Percentiles rank a stretch among this genome's conserved stretches.
phyloP scores from a whole-genome alignment of 2,888 invertebrate species.

The Drosophila formosana region DNA sequence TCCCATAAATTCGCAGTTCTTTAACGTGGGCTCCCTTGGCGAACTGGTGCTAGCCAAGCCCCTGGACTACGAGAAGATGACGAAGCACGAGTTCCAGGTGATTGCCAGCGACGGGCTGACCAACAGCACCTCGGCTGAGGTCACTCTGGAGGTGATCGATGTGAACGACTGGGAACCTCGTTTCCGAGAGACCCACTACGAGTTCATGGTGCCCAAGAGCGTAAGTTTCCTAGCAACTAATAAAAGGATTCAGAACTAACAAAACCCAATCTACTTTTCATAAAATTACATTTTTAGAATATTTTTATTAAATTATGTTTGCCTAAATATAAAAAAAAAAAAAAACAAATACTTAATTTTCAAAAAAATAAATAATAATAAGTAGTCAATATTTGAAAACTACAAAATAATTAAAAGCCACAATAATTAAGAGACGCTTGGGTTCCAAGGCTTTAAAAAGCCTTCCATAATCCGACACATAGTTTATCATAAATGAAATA shows the following conservation, averaged over 20 bases:
- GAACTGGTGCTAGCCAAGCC: slow-evolving; percentile 91
- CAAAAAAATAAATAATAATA: no score
- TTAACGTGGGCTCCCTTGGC: slow-evolving; percentile 91
- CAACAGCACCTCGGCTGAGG: slow-evolving; percentile 91
- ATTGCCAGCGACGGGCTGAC: slow-evolving; percentile 91
- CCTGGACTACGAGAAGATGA: slow-evolving; percentile 91
- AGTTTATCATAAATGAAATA: no score
- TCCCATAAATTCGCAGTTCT: slow-evolving; percentile 90
- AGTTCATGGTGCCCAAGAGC: slow-evolving; percentile 87
- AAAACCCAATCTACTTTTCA: no score
- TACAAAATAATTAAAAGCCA: no score
- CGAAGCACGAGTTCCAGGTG: slow-evolving; percentile 91
- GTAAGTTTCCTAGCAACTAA: slow-evolving; percentile 64
- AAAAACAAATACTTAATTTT: no score
- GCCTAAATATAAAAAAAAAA: no score
- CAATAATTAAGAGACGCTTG: no score
- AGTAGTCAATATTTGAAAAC: no score
- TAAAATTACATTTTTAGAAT: no score
- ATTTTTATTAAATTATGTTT: no score
- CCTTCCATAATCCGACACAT: no score
- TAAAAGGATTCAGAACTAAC: not conserved
- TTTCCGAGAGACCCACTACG: slow-evolving; percentile 94
- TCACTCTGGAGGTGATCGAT: slow-evolving; percentile 92
- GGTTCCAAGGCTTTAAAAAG: no score
- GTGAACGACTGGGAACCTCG: slow-evolving; percentile 98